Evolutionary conservation across 2,113 vertebrate genomes (phyloP).

Genomic region (Phaetusa simplex): DNA sequence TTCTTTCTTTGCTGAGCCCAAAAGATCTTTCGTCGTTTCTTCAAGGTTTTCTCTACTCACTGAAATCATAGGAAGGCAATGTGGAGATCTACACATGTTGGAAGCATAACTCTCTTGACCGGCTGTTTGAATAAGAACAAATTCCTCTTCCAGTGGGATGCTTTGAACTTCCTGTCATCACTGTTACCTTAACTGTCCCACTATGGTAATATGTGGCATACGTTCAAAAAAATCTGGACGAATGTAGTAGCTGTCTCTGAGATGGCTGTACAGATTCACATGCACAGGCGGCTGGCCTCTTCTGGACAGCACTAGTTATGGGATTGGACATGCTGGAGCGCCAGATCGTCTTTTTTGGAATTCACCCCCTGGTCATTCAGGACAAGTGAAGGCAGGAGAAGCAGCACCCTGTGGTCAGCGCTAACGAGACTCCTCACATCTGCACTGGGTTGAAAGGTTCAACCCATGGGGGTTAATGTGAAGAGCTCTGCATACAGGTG

Average conservation of each 20-base stretch:
- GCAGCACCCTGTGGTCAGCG: background rate
- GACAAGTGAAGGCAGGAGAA: background rate
- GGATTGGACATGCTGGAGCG: background rate
- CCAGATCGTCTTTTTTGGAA: background rate
- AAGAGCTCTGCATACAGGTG: accelerated
- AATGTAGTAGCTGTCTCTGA: background rate
- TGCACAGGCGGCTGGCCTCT: background rate
- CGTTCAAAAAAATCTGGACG: background rate
- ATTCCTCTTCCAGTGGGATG: background rate
- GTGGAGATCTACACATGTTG: background rate
- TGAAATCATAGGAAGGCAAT: background rate
- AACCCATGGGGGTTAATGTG: accelerated
- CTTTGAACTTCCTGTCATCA: background rate
- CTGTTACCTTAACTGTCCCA: background rate
- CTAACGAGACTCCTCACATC: accelerated
- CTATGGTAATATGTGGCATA: background rate
- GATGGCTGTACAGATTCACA: background rate
- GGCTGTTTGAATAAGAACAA: background rate
- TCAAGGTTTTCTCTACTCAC: background rate
- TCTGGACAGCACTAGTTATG: background rate
- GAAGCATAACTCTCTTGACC: background rate
- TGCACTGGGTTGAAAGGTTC: background rate
- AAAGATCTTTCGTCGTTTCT: background rate
- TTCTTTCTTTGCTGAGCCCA: background rate
- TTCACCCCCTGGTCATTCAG: background rate